These are phyloP conservation scores for Troides aeacus DNA, from an alignment of 2,888 invertebrate genomes.

Conservation along the genomic window DNA sequence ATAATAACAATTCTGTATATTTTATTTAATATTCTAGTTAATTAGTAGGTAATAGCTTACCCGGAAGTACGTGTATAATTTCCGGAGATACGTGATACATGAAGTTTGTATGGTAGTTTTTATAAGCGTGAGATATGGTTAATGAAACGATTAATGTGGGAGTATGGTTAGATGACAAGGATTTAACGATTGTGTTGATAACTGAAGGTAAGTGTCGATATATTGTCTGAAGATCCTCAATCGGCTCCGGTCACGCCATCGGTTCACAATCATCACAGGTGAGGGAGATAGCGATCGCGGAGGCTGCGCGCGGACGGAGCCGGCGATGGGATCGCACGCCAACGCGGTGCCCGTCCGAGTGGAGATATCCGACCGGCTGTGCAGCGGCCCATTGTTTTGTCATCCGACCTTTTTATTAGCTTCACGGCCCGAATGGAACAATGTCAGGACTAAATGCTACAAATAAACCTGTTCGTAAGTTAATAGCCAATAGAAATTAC, in stretches of 20 bases:
- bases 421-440: slow-evolving; percentile 2
- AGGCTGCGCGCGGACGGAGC: slow-evolving; percentile 40
- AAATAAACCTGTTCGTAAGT: slow-evolving; percentile 4
- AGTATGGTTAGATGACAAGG: no score
- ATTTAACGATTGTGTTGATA: no score
- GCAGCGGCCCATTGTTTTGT: slow-evolving; percentile 13
- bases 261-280: slow-evolving; percentile 42
- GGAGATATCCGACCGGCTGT: not conserved
- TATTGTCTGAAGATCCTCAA: slow-evolving; percentile 35
- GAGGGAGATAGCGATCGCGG: slow-evolving; percentile 48
- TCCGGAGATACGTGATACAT: no score
- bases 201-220: not conserved
- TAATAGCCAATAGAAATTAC: no score
- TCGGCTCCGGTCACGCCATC: slow-evolving; percentile 37
- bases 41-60: no score
- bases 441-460: slow-evolving; percentile 6
- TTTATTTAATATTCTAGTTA: no score
- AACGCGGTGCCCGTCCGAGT: slow-evolving; percentile 40
- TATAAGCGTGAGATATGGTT: no score
- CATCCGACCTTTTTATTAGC: slow-evolving; percentile 29
- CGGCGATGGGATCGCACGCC: slow-evolving; percentile 51
- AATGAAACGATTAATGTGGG: no score
- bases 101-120: no score
- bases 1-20: no score
- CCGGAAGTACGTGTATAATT: no score